Base-by-base conservation (phyloP, 2,113 vertebrate genomes). In the Gymnocephalus cernua region DNA sequence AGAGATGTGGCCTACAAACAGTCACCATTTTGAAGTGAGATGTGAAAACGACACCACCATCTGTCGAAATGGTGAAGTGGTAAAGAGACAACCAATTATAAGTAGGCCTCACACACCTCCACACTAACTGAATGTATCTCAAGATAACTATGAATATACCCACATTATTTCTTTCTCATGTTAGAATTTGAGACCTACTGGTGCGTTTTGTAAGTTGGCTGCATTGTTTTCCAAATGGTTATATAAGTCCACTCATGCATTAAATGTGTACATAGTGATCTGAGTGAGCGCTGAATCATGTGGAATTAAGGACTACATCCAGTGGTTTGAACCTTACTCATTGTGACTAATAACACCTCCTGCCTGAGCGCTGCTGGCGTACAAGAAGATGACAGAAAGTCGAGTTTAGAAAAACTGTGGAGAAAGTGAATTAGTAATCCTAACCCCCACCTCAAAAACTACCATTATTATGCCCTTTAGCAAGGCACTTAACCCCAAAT, bases 391-490 rank as follows among this genome's bases (percentile, higher is more conserved):
- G 12, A 69, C 1, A 69, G 66, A 81, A 65, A 54, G n/a, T 44
- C 0, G 6, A 71, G 56, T 25, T 79, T 53, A 41, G 78, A 74
- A 80, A 76, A 87, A 79, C 74, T 67, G 57, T 12, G 62, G 75
- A 89, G 87, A 91, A 88, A 87, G 86, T 91, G 70, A 83, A 83
- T 79, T 88, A 85, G 81, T 61, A 84, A 88, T 72, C n/a, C n/a
- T 44, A 50, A 53, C 70, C 54, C 47, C 23, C 16, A 9, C 66
- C 62, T 71, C 9, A 53, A 44, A 68, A 41, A 25, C 0, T 41
- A 56, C 45, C 25, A 23, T 6, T 18, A 12, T 6, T 14, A 2
- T 19, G 6, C n/a, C 44, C 67, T 35, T 35, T 11, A 68, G 74
- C 4, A 45, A 79, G 14, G 25, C 21, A 4, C 35, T 56, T 12